These are phyloP conservation scores for Butastur rufipennis DNA, from an alignment of 2,113 vertebrate genomes.

Conservation along the genomic window DNA sequence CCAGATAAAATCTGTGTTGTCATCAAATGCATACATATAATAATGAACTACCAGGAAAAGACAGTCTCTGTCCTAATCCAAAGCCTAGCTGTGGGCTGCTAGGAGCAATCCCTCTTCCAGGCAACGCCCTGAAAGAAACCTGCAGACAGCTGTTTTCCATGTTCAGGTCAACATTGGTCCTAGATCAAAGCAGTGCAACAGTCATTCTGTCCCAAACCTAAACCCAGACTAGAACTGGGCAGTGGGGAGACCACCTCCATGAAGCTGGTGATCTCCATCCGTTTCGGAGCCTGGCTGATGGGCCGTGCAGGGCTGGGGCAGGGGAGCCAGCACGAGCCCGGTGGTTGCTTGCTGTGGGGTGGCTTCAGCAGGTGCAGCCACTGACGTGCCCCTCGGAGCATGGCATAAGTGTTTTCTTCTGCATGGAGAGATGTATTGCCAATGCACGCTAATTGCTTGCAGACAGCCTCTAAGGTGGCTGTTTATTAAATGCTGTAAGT, in stretches of 20 bases:
- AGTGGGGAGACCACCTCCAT: accelerated
- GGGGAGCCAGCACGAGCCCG: neutral
- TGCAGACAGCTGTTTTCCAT: neutral
- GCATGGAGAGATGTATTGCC: neutral
- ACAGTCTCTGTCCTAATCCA: neutral
- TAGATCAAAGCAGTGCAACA: neutral
- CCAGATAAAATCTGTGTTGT: neutral
- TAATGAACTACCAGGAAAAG: neutral
- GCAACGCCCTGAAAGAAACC: too few species aligned
- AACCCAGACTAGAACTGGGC: neutral
- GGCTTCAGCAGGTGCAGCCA: neutral
- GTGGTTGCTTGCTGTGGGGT: accelerated
- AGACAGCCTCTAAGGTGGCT: neutral
- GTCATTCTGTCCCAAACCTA: neutral
- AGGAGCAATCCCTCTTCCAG: neutral
- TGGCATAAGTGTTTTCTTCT: neutral
- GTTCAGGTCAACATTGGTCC: accelerated
- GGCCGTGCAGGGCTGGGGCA: accelerated
- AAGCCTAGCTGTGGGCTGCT: neutral
- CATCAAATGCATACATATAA: neutral
- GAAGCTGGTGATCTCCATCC: neutral
- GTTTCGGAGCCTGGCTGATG: accelerated
- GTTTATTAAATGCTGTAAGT: neutral
- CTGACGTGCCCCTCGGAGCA: neutral
- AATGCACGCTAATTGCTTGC: neutral